Conservation (phyloP, 2,888 invertebrate species). For the Drosophila peninsularis region DNA sequence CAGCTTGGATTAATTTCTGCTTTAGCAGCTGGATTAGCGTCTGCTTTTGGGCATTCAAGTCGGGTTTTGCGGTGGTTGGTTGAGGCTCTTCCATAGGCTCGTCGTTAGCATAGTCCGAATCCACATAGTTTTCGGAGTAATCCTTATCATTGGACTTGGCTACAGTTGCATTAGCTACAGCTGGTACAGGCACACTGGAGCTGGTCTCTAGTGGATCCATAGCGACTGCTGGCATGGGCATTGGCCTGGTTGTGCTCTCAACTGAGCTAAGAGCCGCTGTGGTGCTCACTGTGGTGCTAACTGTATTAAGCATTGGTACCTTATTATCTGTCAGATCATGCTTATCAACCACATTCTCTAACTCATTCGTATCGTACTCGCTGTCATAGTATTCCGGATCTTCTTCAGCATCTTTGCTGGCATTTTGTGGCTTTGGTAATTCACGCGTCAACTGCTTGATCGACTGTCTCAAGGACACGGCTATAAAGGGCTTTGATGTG, state of each 20-base stretch:
- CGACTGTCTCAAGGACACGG: slow-evolving; percentile 56
- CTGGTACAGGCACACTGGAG: slow-evolving; percentile 32
- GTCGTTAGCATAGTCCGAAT: slow-evolving; percentile 60
- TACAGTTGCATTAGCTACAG: slow-evolving; percentile 24
- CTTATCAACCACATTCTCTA: slow-evolving; percentile 26
- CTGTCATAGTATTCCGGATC: slow-evolving; percentile 54
- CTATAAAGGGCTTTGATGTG: slow-evolving; percentile 57
- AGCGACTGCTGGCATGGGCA: neutral
- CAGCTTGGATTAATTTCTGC: slow-evolving; percentile 11
- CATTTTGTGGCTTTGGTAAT: neutral
- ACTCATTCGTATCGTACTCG: slow-evolving; percentile 47
- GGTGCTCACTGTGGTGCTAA: neutral
- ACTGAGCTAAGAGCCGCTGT: neutral
- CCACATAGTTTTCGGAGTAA: slow-evolving; percentile 44
- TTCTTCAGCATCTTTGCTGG: slow-evolving; percentile 23
- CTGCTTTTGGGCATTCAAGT: slow-evolving; percentile 36
- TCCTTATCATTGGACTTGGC: slow-evolving; percentile 20
- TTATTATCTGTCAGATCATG: neutral
- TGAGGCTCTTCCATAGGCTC: slow-evolving; percentile 35
- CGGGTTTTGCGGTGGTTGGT: neutral
- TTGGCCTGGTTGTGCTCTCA: slow-evolving; percentile 8
- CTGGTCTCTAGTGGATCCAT: slow-evolving; percentile 36
- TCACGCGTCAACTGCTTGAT: slow-evolving; percentile 51
- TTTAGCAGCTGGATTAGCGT: slow-evolving; percentile 46
- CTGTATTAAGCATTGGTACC: neutral